phyloP scores from a whole-genome alignment of 2,888 invertebrate species.

The Ophonus ardosiacus region DNA sequence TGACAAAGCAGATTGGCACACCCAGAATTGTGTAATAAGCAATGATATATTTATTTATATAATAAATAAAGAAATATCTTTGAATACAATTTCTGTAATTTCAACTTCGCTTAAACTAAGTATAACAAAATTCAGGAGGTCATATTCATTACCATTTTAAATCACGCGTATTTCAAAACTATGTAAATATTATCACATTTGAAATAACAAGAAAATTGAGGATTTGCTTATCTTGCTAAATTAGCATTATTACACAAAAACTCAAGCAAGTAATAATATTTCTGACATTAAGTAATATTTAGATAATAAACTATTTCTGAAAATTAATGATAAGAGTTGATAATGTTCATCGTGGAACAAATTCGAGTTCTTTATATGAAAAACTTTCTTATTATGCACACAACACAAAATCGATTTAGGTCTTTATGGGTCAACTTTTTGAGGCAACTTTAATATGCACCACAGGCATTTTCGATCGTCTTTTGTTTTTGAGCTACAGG shows the following conservation, averaged over 20 bases:
- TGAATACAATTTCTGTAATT: not conserved
- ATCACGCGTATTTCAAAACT: not conserved
- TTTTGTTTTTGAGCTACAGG: too few species aligned
- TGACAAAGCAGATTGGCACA: too few species aligned
- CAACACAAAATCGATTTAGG: too few species aligned
- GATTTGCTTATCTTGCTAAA: not conserved
- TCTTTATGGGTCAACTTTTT: too few species aligned
- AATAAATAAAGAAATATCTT: too few species aligned
- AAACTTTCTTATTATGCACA: too few species aligned
- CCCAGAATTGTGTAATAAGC: too few species aligned
- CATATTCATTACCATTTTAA: not conserved
- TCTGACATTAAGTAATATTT: not conserved
- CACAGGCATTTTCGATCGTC: too few species aligned
- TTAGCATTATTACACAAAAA: not conserved
- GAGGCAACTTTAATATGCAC: too few species aligned
- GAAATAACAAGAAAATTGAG: not conserved
- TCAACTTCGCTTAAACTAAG: not conserved
- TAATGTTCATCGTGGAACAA: too few species aligned
- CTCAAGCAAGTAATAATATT: not conserved
- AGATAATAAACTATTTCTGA: not conserved
- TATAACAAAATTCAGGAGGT: not conserved
- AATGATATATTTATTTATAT: too few species aligned
- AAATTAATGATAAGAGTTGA: not conserved
- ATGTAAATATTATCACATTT: not conserved
- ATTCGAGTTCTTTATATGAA: too few species aligned